Conservation (phyloP, 2,797 vertebrate species). For the Sphenopsis melanotis region DNA sequence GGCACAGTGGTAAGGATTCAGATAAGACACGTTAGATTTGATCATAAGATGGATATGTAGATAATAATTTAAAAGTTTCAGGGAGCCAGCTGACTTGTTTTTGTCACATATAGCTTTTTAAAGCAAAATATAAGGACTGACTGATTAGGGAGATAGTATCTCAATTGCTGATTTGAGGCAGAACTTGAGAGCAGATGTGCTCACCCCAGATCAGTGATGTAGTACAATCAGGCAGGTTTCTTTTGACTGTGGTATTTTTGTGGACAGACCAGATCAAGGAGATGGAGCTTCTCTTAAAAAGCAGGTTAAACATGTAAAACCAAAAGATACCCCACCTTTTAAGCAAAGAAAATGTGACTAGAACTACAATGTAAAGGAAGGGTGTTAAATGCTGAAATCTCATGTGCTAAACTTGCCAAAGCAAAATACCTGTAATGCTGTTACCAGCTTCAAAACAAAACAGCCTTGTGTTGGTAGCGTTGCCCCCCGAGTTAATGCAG, state of each 20-base stretch:
- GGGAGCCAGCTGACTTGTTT: neutral
- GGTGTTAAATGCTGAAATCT: neutral
- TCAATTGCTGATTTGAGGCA: neutral
- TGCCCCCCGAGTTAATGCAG: neutral
- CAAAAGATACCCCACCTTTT: neutral
- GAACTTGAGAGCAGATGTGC: neutral
- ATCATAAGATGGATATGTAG: neutral
- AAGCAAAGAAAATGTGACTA: neutral
- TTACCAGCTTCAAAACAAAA: neutral
- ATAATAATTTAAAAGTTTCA: neutral
- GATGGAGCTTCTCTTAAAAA: neutral
- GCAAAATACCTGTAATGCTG: neutral
- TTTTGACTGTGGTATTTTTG: neutral
- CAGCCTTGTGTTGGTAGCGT: accelerated
- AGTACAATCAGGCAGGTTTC: neutral
- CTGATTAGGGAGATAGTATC: neutral
- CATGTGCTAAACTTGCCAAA: neutral
- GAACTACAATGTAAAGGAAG: neutral
- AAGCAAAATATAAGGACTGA: neutral
- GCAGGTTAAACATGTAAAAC: neutral
- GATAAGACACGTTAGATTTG: neutral
- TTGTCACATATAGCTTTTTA: neutral
- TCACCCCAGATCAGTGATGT: neutral
- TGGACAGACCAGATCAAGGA: neutral
- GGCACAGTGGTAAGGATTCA: neutral